These are phyloP conservation scores for Aegypius monachus DNA, from an alignment of 2,113 vertebrate species.

Conservation along the genomic window DNA sequence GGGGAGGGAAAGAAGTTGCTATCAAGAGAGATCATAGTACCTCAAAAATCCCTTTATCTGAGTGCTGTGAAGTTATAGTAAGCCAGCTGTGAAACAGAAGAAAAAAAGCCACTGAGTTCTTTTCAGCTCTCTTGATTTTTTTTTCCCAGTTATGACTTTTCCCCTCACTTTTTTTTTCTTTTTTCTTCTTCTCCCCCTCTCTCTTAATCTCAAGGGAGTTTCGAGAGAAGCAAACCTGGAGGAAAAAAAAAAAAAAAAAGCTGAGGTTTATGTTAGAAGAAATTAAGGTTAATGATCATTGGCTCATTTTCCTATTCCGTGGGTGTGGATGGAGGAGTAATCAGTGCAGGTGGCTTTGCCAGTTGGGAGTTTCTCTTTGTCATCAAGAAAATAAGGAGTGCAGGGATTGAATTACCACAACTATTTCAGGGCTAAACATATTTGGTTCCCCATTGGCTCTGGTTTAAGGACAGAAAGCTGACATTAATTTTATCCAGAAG, in stretches of 20 bases:
- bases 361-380: conserved; percentile 81
- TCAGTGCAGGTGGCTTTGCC: conserved; percentile 83
- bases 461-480: conserved; percentile 78
- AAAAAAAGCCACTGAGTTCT: background rate
- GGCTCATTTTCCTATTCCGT: conserved; percentile 81
- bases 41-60: conserved; percentile 59
- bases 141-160: background rate
- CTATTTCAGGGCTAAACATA: conserved; percentile 76
- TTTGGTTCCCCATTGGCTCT: conserved; percentile 75
- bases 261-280: conserved; percentile 75
- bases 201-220: conserved; percentile 58
- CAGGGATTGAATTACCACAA: conserved; percentile 77
- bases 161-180: background rate
- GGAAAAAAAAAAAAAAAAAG: background rate
- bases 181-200: background rate
- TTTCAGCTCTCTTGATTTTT: background rate
- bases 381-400: conserved; percentile 79
- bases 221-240: conserved; percentile 53
- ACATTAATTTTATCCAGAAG: conserved; percentile 75
- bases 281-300: conserved; percentile 82
- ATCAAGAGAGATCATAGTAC: conserved; percentile 25
- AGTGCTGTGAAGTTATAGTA: conserved; percentile 60
- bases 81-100: conserved; percentile 42
- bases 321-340: conserved; percentile 82
- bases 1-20: background rate